Base-by-base conservation (phyloP, 2,888 invertebrate species). In the Ferdinandea cuprea region DNA sequence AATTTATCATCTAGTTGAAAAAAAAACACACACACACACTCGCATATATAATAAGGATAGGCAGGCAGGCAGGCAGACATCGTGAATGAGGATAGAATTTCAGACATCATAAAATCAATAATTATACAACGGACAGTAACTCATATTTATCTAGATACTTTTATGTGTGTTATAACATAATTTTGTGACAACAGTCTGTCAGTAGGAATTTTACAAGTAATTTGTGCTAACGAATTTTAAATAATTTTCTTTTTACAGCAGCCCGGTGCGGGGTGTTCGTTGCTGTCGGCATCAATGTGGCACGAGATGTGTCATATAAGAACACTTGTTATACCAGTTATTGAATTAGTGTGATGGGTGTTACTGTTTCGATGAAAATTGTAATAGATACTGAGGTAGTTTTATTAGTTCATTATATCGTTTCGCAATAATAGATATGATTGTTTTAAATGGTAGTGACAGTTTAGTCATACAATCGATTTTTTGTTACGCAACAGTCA, bases 41-140 rank as follows among this genome's bases (percentile, higher is more conserved):
- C n/a, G n/a, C 5, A 48, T 17, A 7, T 9, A 15, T 19, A 30
- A 9, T 2, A 6, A 7, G 17, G n/a, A n/a, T n/a, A n/a, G n/a
- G n/a, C n/a, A 40, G 9, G 11, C 6, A 25, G 37, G 3, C 13
- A 25, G 11, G 30, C 21, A 19, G 13, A 28, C 37, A 5, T 8
- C 21, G 13, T 11, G 52, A 5, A 65, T 28, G 40, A 25, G 63
- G 63, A 32, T 73, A 46, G 63, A 13, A 37, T 73, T 73, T 54
- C 63, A 44, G 54, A 44, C 61, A 37, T 63, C 35, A 72, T 72
- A 72, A 72, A 72, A 63, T 72, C 72, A 63, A 72, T 72, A 72
- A 72, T 25, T 19, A 17, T 42, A 40, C 72, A 15, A 46, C 25
- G 25, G 21, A 40, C 11, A 50, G 54, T 54, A 72, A 63, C 15